Percentiles rank a stretch among this genome's conserved stretches.
These are phyloP conservation scores for Cyprinodon diabolis DNA, from an alignment of 2,797 vertebrate species.

Conservation along the genomic window DNA sequence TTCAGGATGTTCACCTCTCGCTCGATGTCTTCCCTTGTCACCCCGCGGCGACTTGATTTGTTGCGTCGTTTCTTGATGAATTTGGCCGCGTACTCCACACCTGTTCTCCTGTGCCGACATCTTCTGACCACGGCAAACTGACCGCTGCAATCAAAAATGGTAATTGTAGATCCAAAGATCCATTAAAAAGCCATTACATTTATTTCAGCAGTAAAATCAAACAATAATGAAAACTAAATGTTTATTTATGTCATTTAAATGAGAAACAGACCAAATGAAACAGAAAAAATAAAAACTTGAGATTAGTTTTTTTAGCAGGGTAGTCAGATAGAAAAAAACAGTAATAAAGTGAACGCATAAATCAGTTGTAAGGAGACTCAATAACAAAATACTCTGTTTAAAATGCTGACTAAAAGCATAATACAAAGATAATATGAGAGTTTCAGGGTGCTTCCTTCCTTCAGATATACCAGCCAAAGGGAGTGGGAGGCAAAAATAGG, in stretches of 20 bases:
- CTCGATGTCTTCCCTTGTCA: constrained; percentile 94
- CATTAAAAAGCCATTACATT: neutral
- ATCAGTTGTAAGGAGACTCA: neutral
- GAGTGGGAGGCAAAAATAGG: constrained; percentile 27
- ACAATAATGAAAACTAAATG: too few relatives aligned
- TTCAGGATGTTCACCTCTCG: constrained; percentile 95
- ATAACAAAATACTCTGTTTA: neutral
- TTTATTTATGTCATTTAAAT: too few relatives aligned
- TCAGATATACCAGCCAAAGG: constrained; percentile 18
- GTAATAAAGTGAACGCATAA: neutral
- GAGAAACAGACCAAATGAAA: neutral
- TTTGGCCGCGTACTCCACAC: constrained; percentile 91
- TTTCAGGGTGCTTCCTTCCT: neutral
- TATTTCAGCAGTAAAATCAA: neutral
- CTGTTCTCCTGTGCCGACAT: constrained; percentile 88
- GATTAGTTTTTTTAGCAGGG: neutral
- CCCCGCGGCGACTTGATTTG: constrained; percentile 92
- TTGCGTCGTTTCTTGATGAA: constrained; percentile 97
- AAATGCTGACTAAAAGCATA: neutral
- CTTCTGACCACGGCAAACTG: constrained; percentile 96
- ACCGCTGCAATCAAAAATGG: constrained; percentile 75
- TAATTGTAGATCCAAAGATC: neutral
- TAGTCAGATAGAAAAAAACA: neutral
- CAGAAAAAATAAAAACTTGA: neutral
- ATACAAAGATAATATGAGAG: neutral